Evolutionary conservation across 2,797 vertebrate species (phyloP).

Genomic region (Eptatretus atami): DNA sequence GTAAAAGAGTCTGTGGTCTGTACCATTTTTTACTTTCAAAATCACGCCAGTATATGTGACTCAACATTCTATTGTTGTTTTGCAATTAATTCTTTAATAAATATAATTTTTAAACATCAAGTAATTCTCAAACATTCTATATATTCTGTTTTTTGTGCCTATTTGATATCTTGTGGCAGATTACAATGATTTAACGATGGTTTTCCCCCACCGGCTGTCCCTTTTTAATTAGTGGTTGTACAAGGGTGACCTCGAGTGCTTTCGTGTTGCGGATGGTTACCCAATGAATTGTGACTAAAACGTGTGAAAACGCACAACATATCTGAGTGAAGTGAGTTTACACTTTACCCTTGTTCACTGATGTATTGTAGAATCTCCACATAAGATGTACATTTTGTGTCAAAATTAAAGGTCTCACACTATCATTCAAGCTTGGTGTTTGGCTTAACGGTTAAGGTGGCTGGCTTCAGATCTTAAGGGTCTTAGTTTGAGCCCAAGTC

Average conservation of each 20-base stretch:
- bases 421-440: not conserved
- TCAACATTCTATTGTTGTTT: constrained; percentile 1
- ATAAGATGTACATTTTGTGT: not conserved
- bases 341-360: not conserved
- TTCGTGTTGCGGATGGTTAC: constrained; percentile 65
- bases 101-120: not conserved
- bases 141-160: not conserved
- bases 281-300: constrained; percentile 55
- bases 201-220: constrained; percentile 15
- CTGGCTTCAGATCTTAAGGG: too few relatives aligned
- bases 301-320: constrained; percentile 55
- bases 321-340: constrained; percentile 46
- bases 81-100: not conserved
- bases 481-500: not conserved
- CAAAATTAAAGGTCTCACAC: not conserved
- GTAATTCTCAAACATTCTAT: not conserved
- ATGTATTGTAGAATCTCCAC: not conserved
- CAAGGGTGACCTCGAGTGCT: constrained; percentile 73
- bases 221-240: constrained; percentile 30
- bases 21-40: not conserved
- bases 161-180: not conserved
- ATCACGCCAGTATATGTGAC: not conserved
- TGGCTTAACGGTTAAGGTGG: too few relatives aligned
- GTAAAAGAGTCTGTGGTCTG: not conserved
- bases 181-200: not conserved